Conservation (phyloP, 1,140 invertebrate species). For the Drosophila sulfurigaster region DNA sequence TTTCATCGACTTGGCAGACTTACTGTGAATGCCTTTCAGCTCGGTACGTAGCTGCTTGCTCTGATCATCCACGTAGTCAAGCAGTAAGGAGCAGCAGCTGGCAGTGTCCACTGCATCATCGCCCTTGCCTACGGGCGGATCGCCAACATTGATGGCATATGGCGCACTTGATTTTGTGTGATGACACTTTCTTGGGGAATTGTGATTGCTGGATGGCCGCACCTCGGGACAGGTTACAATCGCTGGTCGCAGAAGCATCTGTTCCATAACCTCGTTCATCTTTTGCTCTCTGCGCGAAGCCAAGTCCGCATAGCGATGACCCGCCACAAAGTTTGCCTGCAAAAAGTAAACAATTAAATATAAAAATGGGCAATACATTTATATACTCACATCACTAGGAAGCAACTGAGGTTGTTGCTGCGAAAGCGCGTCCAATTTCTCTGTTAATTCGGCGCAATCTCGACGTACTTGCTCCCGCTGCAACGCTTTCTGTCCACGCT, state of each 20-base stretch:
- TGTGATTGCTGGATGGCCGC: background rate
- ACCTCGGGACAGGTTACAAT: conserved; percentile 80
- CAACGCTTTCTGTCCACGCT: conserved; percentile 73
- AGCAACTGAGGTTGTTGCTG: conserved; percentile 66
- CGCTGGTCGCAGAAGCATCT: conserved; percentile 69
- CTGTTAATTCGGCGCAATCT: conserved; percentile 70
- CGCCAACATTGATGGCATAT: conserved; percentile 60
- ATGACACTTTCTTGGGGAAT: background rate
- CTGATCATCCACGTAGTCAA: conserved; percentile 80
- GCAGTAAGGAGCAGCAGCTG: conserved; percentile 68
- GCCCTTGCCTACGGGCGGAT: conserved; percentile 14
- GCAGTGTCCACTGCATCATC: conserved; percentile 41
- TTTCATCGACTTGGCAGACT: conserved; percentile 55
- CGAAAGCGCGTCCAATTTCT: conserved; percentile 71
- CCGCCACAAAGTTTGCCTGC: conserved; percentile 60
- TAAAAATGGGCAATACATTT: background rate
- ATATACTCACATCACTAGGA: conserved; percentile 64
- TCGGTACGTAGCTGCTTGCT: conserved; percentile 69
- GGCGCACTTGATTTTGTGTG: conserved; percentile 1
- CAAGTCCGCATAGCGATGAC: conserved; percentile 58
- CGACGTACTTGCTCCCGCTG: conserved; percentile 78
- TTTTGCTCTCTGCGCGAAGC: conserved; percentile 61
- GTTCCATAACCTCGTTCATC: conserved; percentile 74
- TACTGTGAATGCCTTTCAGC: conserved; percentile 48
- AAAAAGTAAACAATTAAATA: background rate